Base-by-base conservation (phyloP, 2,797 vertebrate genomes). In the Falco rusticolus region DNA sequence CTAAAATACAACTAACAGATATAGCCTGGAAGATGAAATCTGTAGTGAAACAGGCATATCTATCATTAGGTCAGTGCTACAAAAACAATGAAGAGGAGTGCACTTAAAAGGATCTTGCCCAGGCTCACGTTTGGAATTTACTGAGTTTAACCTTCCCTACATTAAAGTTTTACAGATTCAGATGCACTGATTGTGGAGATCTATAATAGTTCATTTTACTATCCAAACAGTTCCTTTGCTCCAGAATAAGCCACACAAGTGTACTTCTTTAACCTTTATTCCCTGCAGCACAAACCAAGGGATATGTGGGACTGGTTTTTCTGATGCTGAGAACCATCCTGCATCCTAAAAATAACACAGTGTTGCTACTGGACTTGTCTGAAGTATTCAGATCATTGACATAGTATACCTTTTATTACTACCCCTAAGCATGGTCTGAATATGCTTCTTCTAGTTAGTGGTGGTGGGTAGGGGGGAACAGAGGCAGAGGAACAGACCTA, bases 1-100 rank as follows among this genome's bases (percentile, higher is more conserved):
- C 82, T 56, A 61, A 87, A 68, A 74, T 41, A 37, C 25, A 59
- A 3, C 59, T 88, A 43, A 63, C 51, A 66, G 28, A 18, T n/a
- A 33, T 1, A 31, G 2, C 12, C 29, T 34, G 29, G 31, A 33
- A 31, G 45, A 43, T 2, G 6, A 61, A 75, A 69, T 65, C 34
- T 61, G 26, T 39, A 60, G 47, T 24, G 15, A 47, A 54, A 53
- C 6, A 16, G 37, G 7, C 4, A 0, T 19, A 8, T 54, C 14
- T 2, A 3, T 31, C 9, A 7, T 57, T 11, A 61, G 66, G n/a
- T 70, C 56, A 7, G 37, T 43, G 66, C 60, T 41, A 10, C 66
- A 54, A 4, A 45, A 48, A 5, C 53, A 34, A 2, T 1, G 0
- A 69, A 9, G 43, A 33, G 54, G 21, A 45, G 31, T 4, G 4